phyloP scores from a whole-genome alignment of 2,797 vertebrate genomes.

The Manis javanica region DNA sequence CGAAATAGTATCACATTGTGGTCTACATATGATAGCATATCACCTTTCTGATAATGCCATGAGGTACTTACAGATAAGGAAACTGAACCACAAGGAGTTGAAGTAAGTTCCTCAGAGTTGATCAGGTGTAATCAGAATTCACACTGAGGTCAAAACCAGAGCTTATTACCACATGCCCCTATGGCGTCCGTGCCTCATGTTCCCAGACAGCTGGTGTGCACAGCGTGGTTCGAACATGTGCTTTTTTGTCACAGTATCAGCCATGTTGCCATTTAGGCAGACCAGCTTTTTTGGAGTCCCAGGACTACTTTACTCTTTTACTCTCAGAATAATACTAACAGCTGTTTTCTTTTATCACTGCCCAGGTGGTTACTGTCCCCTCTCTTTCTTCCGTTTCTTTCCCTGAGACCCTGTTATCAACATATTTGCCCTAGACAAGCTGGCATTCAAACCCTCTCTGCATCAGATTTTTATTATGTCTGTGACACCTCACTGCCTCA shows the following conservation, averaged over 20 bases:
- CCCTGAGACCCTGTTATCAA: background rate
- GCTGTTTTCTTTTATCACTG: background rate
- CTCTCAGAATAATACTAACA: background rate
- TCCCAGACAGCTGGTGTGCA: background rate
- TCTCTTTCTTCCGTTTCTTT: background rate
- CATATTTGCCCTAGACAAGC: background rate
- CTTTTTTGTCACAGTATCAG: background rate
- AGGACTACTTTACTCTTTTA: background rate
- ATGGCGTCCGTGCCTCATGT: fast-evolving
- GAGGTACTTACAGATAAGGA: background rate
- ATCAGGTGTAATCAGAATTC: background rate
- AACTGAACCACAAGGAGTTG: background rate
- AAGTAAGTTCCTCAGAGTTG: background rate
- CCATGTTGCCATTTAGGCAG: background rate
- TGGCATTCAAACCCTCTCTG: background rate
- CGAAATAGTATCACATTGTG: background rate
- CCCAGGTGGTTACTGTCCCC: background rate
- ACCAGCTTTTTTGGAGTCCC: background rate
- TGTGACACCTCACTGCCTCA: background rate
- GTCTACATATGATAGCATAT: background rate
- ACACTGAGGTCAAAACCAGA: background rate
- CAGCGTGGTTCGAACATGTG: too few relatives aligned
- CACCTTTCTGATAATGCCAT: background rate
- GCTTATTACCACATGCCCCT: too few relatives aligned
- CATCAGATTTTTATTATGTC: background rate